Evolutionary conservation across 1,140 invertebrate species (phyloP), one percentile per base, ranked within the genome.

Genomic region (Sipha flava): DNA sequence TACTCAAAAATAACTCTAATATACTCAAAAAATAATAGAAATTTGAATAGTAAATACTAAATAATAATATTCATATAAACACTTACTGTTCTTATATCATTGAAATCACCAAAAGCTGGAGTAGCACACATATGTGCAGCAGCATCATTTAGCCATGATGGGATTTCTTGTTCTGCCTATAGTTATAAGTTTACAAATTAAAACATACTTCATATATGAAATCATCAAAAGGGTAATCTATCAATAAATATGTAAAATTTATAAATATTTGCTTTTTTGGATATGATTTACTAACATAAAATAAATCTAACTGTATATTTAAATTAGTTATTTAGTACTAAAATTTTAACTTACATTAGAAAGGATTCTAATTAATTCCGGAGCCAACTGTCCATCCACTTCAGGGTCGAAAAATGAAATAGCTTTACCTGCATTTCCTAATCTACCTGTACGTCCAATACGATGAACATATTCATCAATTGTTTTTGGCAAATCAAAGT

Each of bases 401-500:
- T 62, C 47, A 7, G 73, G 64, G 18, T 81, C 81, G 54, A 57
- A 82, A 59, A 82, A 82, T 14, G 79, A 80, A 31, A 80, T 81
- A 31, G 81, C 81, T 66, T 79, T 66, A 29, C 81, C 81, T 40
- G 37, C 54, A 87, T 97, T 97, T 77, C 95, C 95, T 92, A 97
- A 95, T 85, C 95, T 91, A 47, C 96, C 96, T 18, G 96, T 98
- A 90, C 96, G 93, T 80, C 96, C 96, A 87, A 98, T 98, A 82
- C 96, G 91, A 88, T 98, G 96, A 77, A 98, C 96, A 85, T 98
- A 98, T 86, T 98, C 96, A 86, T 98, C 96, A 82, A 98, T 94
- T 86, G 98, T 96, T 62, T 92, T 94, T 21, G 96, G 96, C 84
- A 98, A 88, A 88, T 98, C 96, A 87, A 96, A 98, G 86, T 98